Percentiles rank a stretch among this genome's conserved stretches.
Conservation (phyloP, 2,113 vertebrate species). For the Saccopteryx leptura region DNA sequence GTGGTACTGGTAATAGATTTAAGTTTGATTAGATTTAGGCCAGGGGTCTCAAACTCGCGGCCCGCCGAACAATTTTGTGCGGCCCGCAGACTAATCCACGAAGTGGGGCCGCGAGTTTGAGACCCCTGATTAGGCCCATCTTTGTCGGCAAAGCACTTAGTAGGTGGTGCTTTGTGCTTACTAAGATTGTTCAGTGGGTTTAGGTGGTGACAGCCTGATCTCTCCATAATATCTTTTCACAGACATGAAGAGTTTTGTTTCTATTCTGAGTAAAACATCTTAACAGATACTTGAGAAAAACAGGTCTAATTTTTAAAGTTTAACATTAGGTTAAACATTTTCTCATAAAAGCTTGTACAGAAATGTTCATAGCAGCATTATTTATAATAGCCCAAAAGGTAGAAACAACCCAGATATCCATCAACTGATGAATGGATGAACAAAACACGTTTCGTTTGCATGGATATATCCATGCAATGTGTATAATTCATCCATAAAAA, state of each 20-base stretch:
- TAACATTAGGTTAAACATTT: conserved; percentile 36
- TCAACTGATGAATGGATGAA: not conserved
- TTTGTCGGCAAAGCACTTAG: conserved; percentile 14
- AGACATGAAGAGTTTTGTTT: conserved; percentile 41
- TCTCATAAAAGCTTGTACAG: not conserved
- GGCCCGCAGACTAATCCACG: no score
- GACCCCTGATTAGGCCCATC: not conserved
- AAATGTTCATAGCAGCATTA: conserved; percentile 24
- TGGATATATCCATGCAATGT: not conserved
- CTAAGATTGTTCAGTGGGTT: not conserved
- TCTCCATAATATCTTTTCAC: not conserved
- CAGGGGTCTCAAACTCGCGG: no score
- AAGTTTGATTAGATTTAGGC: not conserved
- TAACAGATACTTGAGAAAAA: conserved; percentile 41
- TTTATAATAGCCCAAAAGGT: not conserved
- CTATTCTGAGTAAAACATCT: conserved; percentile 3
- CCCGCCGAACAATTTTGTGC: no score
- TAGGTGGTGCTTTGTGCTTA: not conserved
- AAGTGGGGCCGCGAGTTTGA: no score
- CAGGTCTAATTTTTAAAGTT: conserved; percentile 30
- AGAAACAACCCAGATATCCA: not conserved
- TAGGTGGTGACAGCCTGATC: not conserved
- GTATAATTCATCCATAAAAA: not conserved
- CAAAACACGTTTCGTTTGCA: not conserved
- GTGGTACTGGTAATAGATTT: not conserved